Evolutionary conservation across 1,140 invertebrate genomes (phyloP).

Genomic region (Helicorthomorpha holstii): DNA sequence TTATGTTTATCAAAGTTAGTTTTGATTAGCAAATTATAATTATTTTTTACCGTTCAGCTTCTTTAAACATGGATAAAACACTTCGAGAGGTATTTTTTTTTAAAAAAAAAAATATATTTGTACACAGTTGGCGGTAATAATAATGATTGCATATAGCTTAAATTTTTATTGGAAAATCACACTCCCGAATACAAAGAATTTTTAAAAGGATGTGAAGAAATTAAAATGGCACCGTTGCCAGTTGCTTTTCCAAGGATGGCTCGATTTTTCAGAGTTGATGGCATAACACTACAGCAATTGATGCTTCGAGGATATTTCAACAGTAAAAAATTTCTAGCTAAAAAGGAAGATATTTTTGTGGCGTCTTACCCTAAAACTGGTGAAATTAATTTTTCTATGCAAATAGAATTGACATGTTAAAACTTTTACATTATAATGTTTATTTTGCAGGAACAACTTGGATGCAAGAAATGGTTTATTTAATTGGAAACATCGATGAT

Average conservation of each 20-base stretch:
- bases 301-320: background rate
- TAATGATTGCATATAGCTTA: too few species aligned
- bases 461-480: conserved; percentile 32
- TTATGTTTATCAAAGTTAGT: too few species aligned
- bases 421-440: background rate
- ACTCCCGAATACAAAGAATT: background rate
- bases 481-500: conserved; percentile 24
- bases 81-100: too few species aligned
- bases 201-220: background rate
- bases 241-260: background rate
- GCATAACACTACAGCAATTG: background rate
- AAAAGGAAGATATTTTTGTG: background rate
- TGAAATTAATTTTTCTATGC: background rate
- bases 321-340: background rate
- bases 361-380: background rate
- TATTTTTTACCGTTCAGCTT: too few species aligned
- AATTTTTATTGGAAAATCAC: background rate
- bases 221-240: background rate
- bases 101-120: too few species aligned
- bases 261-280: background rate
- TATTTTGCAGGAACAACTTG: conserved; percentile 28
- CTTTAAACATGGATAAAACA: too few species aligned
- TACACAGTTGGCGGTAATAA: too few species aligned
- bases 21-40: too few species aligned
- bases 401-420: background rate